These are phyloP conservation scores for Pterophyllum scalare DNA, from an alignment of 2,113 vertebrate genomes.

Conservation along the genomic window DNA sequence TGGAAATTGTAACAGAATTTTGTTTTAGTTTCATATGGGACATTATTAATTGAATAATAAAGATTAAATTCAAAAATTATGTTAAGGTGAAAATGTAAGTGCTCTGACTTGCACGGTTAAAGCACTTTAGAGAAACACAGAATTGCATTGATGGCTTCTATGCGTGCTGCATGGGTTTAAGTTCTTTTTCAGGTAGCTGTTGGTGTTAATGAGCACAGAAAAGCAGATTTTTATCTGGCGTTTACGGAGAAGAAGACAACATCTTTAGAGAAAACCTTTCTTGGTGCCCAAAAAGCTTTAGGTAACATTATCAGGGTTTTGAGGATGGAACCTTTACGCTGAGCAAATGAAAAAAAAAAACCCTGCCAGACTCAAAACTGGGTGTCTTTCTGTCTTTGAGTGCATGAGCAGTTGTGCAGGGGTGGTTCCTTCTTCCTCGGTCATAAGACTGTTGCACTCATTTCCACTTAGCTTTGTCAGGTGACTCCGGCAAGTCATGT, in stretches of 20 bases:
- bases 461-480: slow-evolving; percentile 75
- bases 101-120: neutral
- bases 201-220: neutral
- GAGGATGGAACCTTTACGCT: neutral
- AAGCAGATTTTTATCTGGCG: neutral
- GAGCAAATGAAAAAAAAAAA: neutral
- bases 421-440: slow-evolving; percentile 55
- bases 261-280: neutral
- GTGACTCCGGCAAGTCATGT: slow-evolving; percentile 76
- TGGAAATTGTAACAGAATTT: neutral
- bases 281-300: neutral
- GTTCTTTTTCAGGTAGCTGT: neutral
- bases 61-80: neutral
- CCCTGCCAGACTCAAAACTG: neutral
- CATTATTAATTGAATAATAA: neutral
- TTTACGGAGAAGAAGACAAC: neutral
- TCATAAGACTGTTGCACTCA: slow-evolving; percentile 76
- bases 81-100: neutral
- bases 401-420: slow-evolving; percentile 23
- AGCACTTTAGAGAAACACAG: neutral
- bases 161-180: neutral
- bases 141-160: neutral
- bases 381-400: too few relatives aligned
- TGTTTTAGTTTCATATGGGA: too few relatives aligned
- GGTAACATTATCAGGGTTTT: neutral